phyloP scores from a whole-genome alignment of 2,888 invertebrate species.

The Pasiphila rectangulata region DNA sequence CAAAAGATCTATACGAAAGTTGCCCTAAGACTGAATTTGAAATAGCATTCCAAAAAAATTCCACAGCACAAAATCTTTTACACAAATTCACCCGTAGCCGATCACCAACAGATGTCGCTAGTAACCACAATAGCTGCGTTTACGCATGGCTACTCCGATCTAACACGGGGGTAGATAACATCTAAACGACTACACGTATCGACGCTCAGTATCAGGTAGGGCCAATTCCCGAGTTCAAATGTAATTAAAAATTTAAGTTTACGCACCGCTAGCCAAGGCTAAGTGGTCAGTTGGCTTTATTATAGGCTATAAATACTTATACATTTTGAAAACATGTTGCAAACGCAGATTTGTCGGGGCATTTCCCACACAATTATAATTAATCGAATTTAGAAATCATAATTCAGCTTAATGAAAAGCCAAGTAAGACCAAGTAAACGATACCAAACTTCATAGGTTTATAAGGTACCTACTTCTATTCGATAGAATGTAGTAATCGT shows the following conservation, averaged over 20 bases:
- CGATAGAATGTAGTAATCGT: too few relatives aligned
- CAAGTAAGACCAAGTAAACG: too few relatives aligned
- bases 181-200: slow-evolving; percentile 55
- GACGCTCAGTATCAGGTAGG: slow-evolving; percentile 32
- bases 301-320: slow-evolving; percentile 2
- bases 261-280: slow-evolving; percentile 31
- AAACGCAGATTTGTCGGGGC: too few relatives aligned
- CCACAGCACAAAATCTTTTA: background rate
- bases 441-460: too few relatives aligned
- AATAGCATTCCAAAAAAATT: too few relatives aligned
- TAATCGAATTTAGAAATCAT: too few relatives aligned
- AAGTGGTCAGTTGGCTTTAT: slow-evolving; percentile 15
- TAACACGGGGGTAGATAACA: slow-evolving; percentile 63
- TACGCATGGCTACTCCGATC: slow-evolving; percentile 54
- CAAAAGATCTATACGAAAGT: too few relatives aligned
- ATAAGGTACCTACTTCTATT: too few relatives aligned
- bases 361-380: too few relatives aligned
- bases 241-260: slow-evolving; percentile 35
- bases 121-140: slow-evolving; percentile 39
- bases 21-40: too few relatives aligned
- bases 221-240: slow-evolving; percentile 33
- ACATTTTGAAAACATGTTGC: too few relatives aligned
- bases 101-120: slow-evolving; percentile 44
- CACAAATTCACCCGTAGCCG: slow-evolving; percentile 7
- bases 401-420: too few relatives aligned